Evolutionary conservation across 2,888 invertebrate genomes (phyloP).

Genomic region (Eupithecia dodoneata): DNA sequence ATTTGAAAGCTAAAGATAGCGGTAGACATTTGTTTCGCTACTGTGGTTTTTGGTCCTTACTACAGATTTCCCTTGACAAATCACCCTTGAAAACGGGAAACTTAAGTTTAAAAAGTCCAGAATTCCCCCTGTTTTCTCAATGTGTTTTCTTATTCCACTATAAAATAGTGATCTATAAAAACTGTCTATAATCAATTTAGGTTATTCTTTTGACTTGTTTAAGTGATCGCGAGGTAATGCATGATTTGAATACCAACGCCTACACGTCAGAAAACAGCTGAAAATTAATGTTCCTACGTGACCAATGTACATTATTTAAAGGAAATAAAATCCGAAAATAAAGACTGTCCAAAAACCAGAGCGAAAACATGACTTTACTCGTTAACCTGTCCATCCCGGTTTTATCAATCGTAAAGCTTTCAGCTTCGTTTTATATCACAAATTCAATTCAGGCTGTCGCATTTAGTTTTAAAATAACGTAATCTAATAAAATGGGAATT

Average conservation of each 20-base stretch:
- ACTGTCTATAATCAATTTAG: too few relatives aligned
- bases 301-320: background rate
- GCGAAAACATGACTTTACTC: background rate
- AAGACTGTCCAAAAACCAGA: background rate
- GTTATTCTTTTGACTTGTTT: background rate
- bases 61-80: too few relatives aligned
- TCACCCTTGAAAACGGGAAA: too few relatives aligned
- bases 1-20: background rate
- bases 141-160: too few relatives aligned
- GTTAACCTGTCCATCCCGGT: background rate
- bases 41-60: background rate
- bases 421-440: background rate
- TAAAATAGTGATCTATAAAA: too few relatives aligned
- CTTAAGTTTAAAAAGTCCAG: too few relatives aligned
- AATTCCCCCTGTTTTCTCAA: too few relatives aligned
- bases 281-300: background rate
- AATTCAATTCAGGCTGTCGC: background rate
- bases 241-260: background rate
- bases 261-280: background rate
- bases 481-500: conserved; percentile 3
- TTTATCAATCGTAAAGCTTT: conserved; percentile 5
- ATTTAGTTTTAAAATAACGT: conserved; percentile 10
- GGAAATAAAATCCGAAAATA: background rate
- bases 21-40: background rate
- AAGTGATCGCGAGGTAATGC: background rate